Percentiles rank a stretch among this genome's conserved stretches.
Evolutionary conservation across 2,797 vertebrate genomes (phyloP).

Genomic region (Rhabdomys pumilio): DNA sequence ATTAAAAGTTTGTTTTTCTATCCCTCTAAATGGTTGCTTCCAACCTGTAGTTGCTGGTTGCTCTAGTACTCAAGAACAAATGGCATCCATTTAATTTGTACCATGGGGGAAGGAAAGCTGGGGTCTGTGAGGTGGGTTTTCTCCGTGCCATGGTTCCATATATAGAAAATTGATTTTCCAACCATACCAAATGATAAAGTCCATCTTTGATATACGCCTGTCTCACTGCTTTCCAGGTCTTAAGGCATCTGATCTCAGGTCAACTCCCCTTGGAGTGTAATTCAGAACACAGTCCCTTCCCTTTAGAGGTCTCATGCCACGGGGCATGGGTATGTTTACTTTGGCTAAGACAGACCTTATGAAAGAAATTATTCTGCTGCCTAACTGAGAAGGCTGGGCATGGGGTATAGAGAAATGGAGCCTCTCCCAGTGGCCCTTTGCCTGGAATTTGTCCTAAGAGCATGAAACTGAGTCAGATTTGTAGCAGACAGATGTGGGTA

Average conservation of each 20-base stretch:
- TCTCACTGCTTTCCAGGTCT: conserved; percentile 85
- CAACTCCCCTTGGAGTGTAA: conserved; percentile 84
- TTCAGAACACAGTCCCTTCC: conserved; percentile 88
- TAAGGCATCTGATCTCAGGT: conserved; percentile 85
- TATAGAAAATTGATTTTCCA: conserved; percentile 85
- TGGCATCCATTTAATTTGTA: conserved; percentile 65
- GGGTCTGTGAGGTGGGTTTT: conserved; percentile 61
- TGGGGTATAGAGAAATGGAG: conserved; percentile 89
- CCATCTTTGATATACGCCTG: conserved; percentile 82
- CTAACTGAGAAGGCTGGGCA: conserved; percentile 91
- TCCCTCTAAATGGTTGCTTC: conserved; percentile 73
- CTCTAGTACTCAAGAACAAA: conserved; percentile 70
- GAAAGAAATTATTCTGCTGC: conserved; percentile 91
- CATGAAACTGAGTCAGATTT: conserved; percentile 87
- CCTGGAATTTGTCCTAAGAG: conserved; percentile 90
- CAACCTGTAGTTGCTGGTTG: conserved; percentile 69
- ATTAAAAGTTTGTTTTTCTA: conserved; percentile 84
- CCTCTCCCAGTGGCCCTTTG: conserved; percentile 90
- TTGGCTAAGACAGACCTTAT: conserved; percentile 88
- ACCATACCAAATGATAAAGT: conserved; percentile 77
- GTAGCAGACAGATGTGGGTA: conserved; percentile 91
- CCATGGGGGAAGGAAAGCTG: neutral
- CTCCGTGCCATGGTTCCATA: conserved; percentile 48
- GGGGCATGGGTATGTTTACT: conserved; percentile 89
- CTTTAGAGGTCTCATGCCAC: conserved; percentile 87